Conservation (phyloP, 2,113 vertebrate species). For the Azemiops feae region DNA sequence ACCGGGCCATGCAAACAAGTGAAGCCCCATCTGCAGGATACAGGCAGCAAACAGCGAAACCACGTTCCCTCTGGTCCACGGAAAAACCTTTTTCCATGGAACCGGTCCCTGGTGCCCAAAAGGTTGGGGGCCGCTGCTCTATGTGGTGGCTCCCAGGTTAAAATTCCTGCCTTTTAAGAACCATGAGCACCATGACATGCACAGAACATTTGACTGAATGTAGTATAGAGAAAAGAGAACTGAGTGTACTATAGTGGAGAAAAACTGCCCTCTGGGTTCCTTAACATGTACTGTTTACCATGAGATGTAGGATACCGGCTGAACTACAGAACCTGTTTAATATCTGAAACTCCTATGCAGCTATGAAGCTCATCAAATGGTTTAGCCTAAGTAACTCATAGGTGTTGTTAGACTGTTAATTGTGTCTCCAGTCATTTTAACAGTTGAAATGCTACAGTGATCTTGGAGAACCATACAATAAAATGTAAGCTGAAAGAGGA, state of each 20-base stretch:
- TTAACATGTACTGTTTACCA: neutral
- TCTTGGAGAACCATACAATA: neutral
- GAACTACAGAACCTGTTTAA: neutral
- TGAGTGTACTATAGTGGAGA: neutral
- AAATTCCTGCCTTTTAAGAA: conserved; percentile 8
- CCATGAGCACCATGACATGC: neutral
- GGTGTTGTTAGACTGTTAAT: neutral
- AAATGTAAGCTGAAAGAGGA: neutral
- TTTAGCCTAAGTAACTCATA: neutral
- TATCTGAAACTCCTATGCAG: neutral
- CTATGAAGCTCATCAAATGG: neutral
- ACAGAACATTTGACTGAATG: neutral
- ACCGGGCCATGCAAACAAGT: too few relatives aligned
- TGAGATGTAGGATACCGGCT: neutral
- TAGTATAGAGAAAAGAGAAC: neutral
- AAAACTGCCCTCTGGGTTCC: neutral
- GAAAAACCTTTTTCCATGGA: too few relatives aligned
- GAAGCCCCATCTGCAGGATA: too few relatives aligned
- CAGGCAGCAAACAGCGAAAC: too few relatives aligned
- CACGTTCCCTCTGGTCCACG: too few relatives aligned
- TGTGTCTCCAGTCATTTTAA: neutral
- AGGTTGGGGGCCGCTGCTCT: too few relatives aligned
- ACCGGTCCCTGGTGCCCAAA: too few relatives aligned
- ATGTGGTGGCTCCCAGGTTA: neutral
- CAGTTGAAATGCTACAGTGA: neutral